Evolutionary conservation across 2,888 invertebrate species (phyloP), one percentile per base, ranked within the genome.

Genomic region (Tetranychus truncatus): DNA sequence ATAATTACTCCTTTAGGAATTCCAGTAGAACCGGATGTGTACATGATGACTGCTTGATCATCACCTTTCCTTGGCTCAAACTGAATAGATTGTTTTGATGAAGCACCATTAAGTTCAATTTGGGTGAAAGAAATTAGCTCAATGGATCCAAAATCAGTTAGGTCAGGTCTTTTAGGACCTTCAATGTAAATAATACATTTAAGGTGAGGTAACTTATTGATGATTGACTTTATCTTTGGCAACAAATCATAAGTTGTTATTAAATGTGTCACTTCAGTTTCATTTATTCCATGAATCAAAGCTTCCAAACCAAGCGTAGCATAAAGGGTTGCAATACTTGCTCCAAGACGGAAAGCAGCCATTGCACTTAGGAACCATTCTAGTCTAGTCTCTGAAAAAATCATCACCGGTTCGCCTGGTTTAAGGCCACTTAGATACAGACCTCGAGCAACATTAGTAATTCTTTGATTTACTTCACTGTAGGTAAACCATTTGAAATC

Each of bases 331-430:
- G 95, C 95, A 81, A 97, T 91, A 86, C 86, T 76, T 81, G 71
- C 71, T 74, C 76, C 74, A 45, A 91, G 91, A 82, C 92, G 92
- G 85, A 99, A 95, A 84, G 95, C 91, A 75, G 94, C 95, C 81
- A 96, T 92, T 1, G 95, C 95, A 0, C 94, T 91, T 74, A 96
- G 86, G 89, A 97, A 90, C 99, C 99, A 99, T 84, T 99, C 97
- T 73, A 92, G 92, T 79, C 96, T 86, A 0, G 97, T 99, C 85
- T 99, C 99, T 0, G 96, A 95, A 85, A 95, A 97, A 81, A 99
- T 89, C 75, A 91, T 93, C 79, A 97, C 86, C 83, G 91, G 91
- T 77, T 87, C 84, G 11, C 86, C 86, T 9, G 90, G 88, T 79
- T 84, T 83, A 80, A 90, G 87, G 45, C 93, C 94, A 66, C 92